Conservation (phyloP, 2,888 invertebrate species). For the Trisateles emortualis region DNA sequence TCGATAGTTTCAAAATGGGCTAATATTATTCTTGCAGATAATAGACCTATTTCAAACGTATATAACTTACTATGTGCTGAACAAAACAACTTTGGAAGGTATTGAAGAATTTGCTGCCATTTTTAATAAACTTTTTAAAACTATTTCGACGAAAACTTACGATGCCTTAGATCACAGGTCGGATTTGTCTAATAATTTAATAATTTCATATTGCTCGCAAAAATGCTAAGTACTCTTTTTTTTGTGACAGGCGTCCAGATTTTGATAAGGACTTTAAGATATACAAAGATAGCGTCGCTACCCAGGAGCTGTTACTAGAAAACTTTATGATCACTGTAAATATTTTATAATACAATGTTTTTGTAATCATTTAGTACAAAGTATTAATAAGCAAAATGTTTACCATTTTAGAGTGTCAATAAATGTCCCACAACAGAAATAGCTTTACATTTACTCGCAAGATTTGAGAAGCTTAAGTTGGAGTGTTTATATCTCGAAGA, state of each 20-base stretch:
- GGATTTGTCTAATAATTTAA: no score
- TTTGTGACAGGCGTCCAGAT: conserved; percentile 74
- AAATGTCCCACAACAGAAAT: conserved; percentile 84
- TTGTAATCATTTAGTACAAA: no score
- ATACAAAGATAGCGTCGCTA: conserved; percentile 89
- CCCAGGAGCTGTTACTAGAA: conserved; percentile 91
- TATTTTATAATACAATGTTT: not conserved
- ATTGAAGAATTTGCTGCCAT: conserved; percentile 90
- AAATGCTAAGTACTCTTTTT: not conserved
- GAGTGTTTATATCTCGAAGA: conserved; percentile 91
- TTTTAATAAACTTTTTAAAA: conserved; percentile 89
- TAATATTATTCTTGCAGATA: conserved; percentile 87
- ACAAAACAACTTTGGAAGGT: conserved; percentile 92
- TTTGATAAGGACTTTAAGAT: conserved; percentile 92
- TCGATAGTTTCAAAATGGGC: no score
- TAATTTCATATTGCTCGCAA: no score
- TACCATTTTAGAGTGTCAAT: conserved; percentile 72
- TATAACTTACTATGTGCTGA: conserved; percentile 90
- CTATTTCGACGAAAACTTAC: conserved; percentile 90
- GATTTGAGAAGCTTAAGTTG: conserved; percentile 92
- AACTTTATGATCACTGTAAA: conserved; percentile 89
- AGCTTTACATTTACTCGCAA: conserved; percentile 76
- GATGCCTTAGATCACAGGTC: conserved; percentile 93
- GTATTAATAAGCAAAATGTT: not conserved
- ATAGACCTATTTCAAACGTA: conserved; percentile 91